These are phyloP conservation scores for Ptychoptera contaminata DNA, from an alignment of 2,888 invertebrate genomes.

Conservation along the genomic window DNA sequence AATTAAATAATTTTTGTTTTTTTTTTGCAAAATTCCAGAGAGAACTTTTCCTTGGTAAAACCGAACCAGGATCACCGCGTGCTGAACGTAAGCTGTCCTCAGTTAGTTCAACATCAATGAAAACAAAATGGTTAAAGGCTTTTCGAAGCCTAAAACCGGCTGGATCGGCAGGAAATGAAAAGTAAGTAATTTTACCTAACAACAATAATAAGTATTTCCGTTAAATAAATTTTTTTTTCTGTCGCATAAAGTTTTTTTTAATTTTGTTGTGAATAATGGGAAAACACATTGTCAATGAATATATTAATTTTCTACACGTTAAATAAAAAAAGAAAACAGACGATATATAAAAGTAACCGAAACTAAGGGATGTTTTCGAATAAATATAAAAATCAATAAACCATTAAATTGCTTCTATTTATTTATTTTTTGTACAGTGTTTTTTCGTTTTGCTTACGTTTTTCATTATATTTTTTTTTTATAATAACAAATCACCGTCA, in stretches of 20 bases:
- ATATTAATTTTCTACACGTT: too few species aligned
- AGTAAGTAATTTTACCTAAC: conserved; percentile 36
- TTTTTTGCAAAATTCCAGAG: conserved; percentile 40
- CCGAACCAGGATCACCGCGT: conserved; percentile 46
- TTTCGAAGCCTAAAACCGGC: conserved; percentile 86
- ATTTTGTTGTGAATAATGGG: not conserved
- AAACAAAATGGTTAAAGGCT: conserved; percentile 95
- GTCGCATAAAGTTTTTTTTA: too few species aligned
- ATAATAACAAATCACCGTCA: too few species aligned
- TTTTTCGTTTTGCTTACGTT: too few species aligned
- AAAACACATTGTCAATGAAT: not conserved
- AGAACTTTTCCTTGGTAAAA: conserved; percentile 66
- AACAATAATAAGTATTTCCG: not conserved
- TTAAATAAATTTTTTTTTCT: too few species aligned
- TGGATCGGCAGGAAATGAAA: conserved; percentile 37
- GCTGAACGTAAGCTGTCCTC: conserved; percentile 74
- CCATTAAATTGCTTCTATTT: too few species aligned
- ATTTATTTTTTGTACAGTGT: too few species aligned
- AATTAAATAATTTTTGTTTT: conserved; percentile 14
- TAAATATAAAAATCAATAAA: too few species aligned
- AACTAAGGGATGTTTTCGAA: too few species aligned
- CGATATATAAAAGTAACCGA: too few species aligned
- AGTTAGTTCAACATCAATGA: conserved; percentile 77
- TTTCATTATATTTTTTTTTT: too few species aligned
- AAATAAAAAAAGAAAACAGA: too few species aligned